Base-by-base conservation (phyloP, 2,888 invertebrate species). In the Balanococcus diminutus region DNA sequence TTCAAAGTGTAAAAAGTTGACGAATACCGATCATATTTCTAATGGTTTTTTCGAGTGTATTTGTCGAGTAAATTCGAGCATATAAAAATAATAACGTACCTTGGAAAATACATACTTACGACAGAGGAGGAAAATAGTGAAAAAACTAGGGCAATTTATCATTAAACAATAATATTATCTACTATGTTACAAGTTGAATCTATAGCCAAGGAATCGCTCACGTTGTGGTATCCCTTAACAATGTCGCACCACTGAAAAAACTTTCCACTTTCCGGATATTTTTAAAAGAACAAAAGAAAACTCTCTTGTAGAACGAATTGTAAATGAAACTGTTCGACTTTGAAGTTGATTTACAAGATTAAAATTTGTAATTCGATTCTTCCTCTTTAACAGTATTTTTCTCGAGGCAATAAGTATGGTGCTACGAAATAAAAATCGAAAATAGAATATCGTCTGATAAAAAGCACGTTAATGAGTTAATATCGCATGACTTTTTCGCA, bases 291-390 rank as follows among this genome's bases (percentile, higher is more conserved):
- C 67, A 28, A 67, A 28, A 16, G 16, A 67, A 14, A n/a, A n/a
- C n/a, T n/a, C 46, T 46, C 67, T 56, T 11, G 22, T 42, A 42
- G 11, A 61, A 67, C 5, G 28, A 67, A 67, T 67, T 28, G 28
- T 28, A 67, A 67, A 67, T 28, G 67, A 28, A 67, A 67, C 67
- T 28, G 1, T 67, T 67, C 28, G 28, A 67, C 25, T 67, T 67
- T 67, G 22, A 56, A 56, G 56, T 56, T 56, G 56, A 56, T 56
- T 56, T 56, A 56, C 56, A 56, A 56, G 56, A 56, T 56, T 56
- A 56, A 8, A 56, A 56, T 56, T 56, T 19, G 56, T 22, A 56
- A 56, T 56, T 56, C 22, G 22, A 8, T 56, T 56, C 22, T 56
- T 56, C 22, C 22, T 8, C 22, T 11, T 22, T 1, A n/a, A 22